Evolutionary conservation across 2,797 vertebrate genomes (phyloP), one percentile per base, ranked within the genome.

Genomic region (Cyprinodon diabolis): DNA sequence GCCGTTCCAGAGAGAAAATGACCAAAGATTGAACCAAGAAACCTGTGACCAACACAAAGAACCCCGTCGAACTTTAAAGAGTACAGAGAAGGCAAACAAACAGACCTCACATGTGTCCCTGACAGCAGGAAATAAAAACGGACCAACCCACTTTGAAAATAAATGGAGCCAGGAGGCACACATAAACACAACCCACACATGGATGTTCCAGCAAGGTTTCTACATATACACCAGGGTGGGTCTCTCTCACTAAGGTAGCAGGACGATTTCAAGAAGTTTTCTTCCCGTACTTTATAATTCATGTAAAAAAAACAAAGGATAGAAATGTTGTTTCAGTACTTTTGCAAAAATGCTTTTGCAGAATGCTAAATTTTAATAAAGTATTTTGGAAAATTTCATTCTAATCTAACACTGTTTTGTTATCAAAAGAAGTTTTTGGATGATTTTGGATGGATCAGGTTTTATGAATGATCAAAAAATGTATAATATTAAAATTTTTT

Each of bases 21-120:
- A 83, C 49, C 30, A 23, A 80, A 76, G 69, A 13, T 25, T 55
- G 71, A 86, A 86, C 77, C 75, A 87, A 81, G 87, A 84, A 85
- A 86, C 83, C 87, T 78, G 12, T 30, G 72, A 76, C 72, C 0
- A 52, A 76, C 74, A 67, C 69, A 70, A 66, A 78, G 71, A 62
- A 54, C 81, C 57, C 77, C 49, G n/a, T 69, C 78, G 86, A 87
- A 89, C 81, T 75, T 83, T 40, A 66, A 47, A 69, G 51, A 72
- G 83, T 70, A 84, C 86, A 91, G 86, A 87, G 87, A 91, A 79
- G 58, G 80, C 85, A 87, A 93, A 93, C 87, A 92, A 91, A 92
- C 91, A 82, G 71, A 77, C 72, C 83, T 92, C 84, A 85, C 87
- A 74, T 87, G 88, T 90, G 88, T 79, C 86, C 82, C 48, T 67